Conservation (phyloP, 2,797 vertebrate species). For the Acipenser transmontanus region DNA sequence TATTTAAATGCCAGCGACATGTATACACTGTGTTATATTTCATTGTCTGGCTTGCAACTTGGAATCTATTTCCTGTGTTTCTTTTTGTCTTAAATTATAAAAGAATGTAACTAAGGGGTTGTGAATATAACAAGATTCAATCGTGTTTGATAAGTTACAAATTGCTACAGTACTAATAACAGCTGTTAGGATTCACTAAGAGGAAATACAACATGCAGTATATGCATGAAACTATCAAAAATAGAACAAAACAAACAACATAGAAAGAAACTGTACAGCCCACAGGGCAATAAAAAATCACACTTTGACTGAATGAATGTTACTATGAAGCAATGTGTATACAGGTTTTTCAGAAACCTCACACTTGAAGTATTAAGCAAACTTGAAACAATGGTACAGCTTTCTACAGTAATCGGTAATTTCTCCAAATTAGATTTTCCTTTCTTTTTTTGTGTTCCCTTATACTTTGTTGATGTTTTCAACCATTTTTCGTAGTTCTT, state of each 20-base stretch:
- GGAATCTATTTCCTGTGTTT: slow-evolving; percentile 48
- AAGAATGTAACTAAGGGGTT: slow-evolving; percentile 43
- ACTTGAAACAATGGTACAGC: no score
- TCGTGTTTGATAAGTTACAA: slow-evolving; percentile 81
- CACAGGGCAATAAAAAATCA: slow-evolving; percentile 8
- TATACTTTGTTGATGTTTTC: no score
- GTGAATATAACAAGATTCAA: slow-evolving; percentile 72
- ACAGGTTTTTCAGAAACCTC: no score
- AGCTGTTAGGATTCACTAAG: slow-evolving; percentile 66
- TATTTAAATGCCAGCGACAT: slow-evolving; percentile 54
- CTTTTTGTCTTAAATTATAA: no score
- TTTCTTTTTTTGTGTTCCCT: no score
- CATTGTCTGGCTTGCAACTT: slow-evolving; percentile 77
- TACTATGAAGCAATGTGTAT: no score
- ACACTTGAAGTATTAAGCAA: no score
- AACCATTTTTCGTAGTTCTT: no score
- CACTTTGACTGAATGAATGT: slow-evolving; percentile 9
- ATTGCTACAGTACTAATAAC: slow-evolving; percentile 68
- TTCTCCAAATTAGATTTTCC: no score
- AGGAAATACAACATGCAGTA: slow-evolving; percentile 67
- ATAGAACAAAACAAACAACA: slow-evolving; percentile 64
- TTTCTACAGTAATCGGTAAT: no score
- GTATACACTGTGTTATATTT: slow-evolving; percentile 78
- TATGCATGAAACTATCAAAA: slow-evolving; percentile 57
- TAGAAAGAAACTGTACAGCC: slow-evolving; percentile 66